Base-by-base conservation (phyloP, 2,888 invertebrate genomes). In the Drosophila siamana region DNA sequence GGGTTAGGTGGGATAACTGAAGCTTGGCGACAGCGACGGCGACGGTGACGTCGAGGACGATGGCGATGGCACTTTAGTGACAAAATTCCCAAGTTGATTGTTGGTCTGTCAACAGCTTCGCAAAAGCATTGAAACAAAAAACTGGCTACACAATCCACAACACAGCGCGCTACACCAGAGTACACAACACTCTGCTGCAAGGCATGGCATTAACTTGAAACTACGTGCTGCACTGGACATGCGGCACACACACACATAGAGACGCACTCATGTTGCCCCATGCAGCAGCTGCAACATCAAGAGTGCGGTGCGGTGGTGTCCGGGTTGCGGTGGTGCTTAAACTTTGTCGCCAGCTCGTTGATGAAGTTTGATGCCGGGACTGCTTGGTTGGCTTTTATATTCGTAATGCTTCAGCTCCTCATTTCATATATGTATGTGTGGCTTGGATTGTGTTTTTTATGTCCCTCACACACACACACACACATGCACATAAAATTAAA, bases 11-110 rank as follows among this genome's bases (percentile, higher is more conserved):
- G 67, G 33, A 11, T 33, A 33, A 67, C 71, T 48, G 47, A 59
- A 66, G 51, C 51, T 74, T 60, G 66, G 70, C 79, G 74, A 86
- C 86, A 88, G 33, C 33, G 30, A 61, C 60, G 66, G 74, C 79
- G 70, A 85, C 19, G 72, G n/a, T n/a, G n/a, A n/a, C n/a, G n/a
- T n/a, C 79, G 73, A 86, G 85, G 83, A 11, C 30, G 30, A 60
- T 63, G 66, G 75, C 79, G 71, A 86, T 84, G 83, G 83, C 77
- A 86, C 88, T 84, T 86, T 55, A 74, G 83, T 86, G 89, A 86
- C 89, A 78, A 84, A 86, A 86, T 86, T 88, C 86, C 86, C 86
- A 79, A 88, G 86, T 87, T 81, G 86, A 86, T 87, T 86, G 89
- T 86, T 86, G 88, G 89, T 88, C 85, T 86, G 86, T 86, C 85